These are phyloP conservation scores for Epinotia ramella DNA, from an alignment of 2,888 invertebrate species.

Conservation along the genomic window DNA sequence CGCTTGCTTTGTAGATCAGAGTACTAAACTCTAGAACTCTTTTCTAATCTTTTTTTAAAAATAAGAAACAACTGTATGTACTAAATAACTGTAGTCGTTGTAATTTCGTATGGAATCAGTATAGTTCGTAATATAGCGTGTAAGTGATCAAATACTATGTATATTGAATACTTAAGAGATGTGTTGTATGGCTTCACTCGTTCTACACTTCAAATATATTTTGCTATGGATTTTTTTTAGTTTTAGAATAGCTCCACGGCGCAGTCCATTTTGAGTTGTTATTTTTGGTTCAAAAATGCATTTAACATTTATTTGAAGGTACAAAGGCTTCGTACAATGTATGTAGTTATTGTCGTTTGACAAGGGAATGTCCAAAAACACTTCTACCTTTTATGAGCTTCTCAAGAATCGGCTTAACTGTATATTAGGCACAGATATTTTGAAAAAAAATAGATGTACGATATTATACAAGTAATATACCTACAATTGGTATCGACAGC, in stretches of 20 bases:
- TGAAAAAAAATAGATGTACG: conserved; percentile 74
- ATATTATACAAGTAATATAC: conserved; percentile 75
- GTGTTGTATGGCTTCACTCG: conserved; percentile 60
- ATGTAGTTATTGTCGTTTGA: conserved; percentile 60
- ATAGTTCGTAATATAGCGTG: conserved; percentile 61
- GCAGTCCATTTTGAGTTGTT: conserved; percentile 20
- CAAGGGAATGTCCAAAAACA: conserved; percentile 67
- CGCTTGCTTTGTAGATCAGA: conserved; percentile 44
- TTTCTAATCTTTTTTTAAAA: conserved; percentile 67
- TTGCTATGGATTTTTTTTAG: conserved; percentile 43
- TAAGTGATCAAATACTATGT: conserved; percentile 69
- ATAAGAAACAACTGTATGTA: conserved; percentile 72
- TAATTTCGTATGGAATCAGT: conserved; percentile 78
- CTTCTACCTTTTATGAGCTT: conserved; percentile 78
- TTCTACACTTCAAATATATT: conserved; percentile 43
- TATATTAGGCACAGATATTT: conserved; percentile 83
- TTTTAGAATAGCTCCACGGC: conserved; percentile 25
- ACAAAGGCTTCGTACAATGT: conserved; percentile 59
- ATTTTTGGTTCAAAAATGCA: conserved; percentile 55
- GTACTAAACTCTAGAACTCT: conserved; percentile 49
- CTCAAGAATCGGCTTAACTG: conserved; percentile 80
- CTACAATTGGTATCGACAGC: conserved; percentile 70
- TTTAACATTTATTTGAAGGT: conserved; percentile 57
- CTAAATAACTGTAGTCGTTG: conserved; percentile 74
- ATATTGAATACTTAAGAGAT: conserved; percentile 74